A percentile compares a stretch with the other conserved stretches of the same genome.
Evolutionary conservation across 1,140 invertebrate genomes (phyloP).

Genomic region (Hycleus cichorii): DNA sequence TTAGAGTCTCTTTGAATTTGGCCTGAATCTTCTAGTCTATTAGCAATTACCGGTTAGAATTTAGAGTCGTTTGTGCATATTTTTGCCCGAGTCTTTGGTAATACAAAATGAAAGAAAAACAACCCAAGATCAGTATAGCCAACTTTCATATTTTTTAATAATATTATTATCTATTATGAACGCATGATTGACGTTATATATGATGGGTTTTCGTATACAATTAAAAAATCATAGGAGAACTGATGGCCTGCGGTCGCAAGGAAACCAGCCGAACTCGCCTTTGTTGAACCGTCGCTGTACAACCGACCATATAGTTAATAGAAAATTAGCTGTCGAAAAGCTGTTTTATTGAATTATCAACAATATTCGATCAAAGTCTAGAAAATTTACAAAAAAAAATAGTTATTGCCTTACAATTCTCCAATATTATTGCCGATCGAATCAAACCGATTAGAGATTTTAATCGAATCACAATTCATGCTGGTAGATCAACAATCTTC

Average conservation of each 20-base stretch:
- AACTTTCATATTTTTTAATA: slow-evolving; percentile 1
- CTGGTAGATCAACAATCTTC: no score
- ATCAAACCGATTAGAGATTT: no score
- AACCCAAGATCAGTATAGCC: not conserved
- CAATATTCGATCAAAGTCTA: not conserved
- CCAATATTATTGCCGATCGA: no score
- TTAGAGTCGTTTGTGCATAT: no score
- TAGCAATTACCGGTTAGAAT: no score
- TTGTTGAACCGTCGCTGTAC: not conserved
- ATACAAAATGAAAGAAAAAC: slow-evolving; percentile 5
- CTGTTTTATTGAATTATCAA: slow-evolving; percentile 5
- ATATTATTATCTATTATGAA: slow-evolving; percentile 16
- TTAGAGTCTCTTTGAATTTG: no score
- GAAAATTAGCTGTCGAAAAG: slow-evolving; percentile 15
- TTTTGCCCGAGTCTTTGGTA: not conserved
- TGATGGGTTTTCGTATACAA: slow-evolving; percentile 11
- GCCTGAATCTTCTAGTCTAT: no score
- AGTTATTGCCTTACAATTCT: no score
- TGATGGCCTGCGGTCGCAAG: slow-evolving; percentile 9
- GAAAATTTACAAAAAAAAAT: no score
- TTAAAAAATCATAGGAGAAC: slow-evolving; percentile 7
- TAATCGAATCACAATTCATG: no score
- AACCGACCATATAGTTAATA: not conserved
- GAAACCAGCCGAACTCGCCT: slow-evolving; percentile 7
- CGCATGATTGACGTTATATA: slow-evolving; percentile 14